Base-by-base conservation (phyloP, 2,888 invertebrate species). In the Nycteola revayana region DNA sequence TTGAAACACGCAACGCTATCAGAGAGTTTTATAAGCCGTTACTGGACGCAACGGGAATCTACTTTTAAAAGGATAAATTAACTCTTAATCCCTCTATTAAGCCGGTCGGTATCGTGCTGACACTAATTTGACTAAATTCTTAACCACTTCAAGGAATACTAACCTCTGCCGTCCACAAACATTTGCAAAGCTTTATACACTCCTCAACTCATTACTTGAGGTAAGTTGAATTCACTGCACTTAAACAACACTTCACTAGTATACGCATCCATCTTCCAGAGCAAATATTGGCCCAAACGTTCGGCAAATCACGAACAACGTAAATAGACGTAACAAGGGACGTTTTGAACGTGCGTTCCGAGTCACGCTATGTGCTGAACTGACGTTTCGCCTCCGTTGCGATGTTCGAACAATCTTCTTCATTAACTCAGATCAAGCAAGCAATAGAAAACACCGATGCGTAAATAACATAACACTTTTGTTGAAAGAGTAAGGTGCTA, bases 101-200 rank as follows among this genome's bases (percentile, higher is more conserved):
- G 29, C 36, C 24, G 25, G 9, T 21, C 7, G 26, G 36, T 34
- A 33, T 39, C 7, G 32, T 10, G 23, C 28, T 49, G 41, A 58
- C 48, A 49, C 39, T 46, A 41, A 52, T 58, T 47, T 49, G 38
- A 49, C 52, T 28, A 41, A 41, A 42, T 43, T 49, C 35, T 50
- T 38, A 37, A 32, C 41, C 32, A 34, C 27, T 38, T 39, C 40
- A 42, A 32, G 42, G 32, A 53, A 57, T 57, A 76, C 84, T 65
- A 67, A 86, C 86, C 86, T 78, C 81, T 71, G 50, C 86, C 86
- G 80, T 86, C 86, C 68, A 86, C 66, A 75, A 82, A 84, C 86
- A 86, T 85, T 76, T 70, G 76, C 59, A 64, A 56, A 60, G 62
- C 58, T 65, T 41, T 48, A 44, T 49, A 58, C 49, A 60, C 62